Percentiles rank a stretch among this genome's conserved stretches.
Conservation (phyloP, 2,888 invertebrate genomes). For the Cheilosia vernalis region DNA sequence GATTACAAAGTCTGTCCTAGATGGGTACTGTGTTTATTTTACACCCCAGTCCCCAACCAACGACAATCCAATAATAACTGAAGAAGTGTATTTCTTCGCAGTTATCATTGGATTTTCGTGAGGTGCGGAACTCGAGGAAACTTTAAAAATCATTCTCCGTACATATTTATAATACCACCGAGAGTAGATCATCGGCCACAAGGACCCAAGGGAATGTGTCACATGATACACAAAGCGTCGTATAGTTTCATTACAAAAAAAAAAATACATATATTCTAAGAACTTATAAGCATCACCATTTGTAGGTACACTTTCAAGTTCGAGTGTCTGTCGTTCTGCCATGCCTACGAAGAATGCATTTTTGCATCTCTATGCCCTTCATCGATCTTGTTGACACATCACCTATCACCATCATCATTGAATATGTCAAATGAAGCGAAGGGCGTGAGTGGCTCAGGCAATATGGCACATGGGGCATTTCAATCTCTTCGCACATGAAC, state of each 20-base stretch:
- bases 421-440: conserved; percentile 44
- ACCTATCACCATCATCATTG: conserved; percentile 47
- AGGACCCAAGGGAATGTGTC: not conserved
- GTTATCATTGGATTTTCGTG: too few species aligned
- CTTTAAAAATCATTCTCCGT: too few species aligned
- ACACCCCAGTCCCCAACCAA: too few species aligned
- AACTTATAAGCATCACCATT: not conserved
- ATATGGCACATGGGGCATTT: conserved; percentile 49
- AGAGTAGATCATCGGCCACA: not conserved
- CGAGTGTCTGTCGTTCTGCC: not conserved
- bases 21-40: too few species aligned
- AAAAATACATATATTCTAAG: not conserved
- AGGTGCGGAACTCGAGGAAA: too few species aligned
- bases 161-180: too few species aligned
- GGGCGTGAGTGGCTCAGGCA: conserved; percentile 6
- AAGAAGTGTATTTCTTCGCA: too few species aligned
- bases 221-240: not conserved
- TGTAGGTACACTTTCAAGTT: not conserved
- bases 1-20: too few species aligned
- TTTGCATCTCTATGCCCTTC: conserved; percentile 9
- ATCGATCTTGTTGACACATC: conserved; percentile 51
- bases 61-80: too few species aligned
- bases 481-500: conserved; percentile 54
- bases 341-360: not conserved
- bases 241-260: not conserved